phyloP scores from a whole-genome alignment of 2,888 invertebrate species.

The Ophion obscuratus region DNA sequence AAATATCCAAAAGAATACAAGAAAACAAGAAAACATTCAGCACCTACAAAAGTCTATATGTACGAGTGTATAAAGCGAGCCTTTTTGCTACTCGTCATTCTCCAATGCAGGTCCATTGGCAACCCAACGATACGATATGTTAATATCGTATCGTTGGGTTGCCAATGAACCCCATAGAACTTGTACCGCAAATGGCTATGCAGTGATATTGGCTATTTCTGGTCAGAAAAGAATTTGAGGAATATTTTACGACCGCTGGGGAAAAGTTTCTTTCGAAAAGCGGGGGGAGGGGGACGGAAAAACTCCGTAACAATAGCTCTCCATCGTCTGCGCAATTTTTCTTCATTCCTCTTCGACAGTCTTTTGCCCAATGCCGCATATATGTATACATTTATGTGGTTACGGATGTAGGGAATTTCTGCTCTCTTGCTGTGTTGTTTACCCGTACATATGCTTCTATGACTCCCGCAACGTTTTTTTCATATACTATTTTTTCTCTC shows the following conservation, averaged over 20 bases:
- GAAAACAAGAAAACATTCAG: no score
- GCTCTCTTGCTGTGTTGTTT: constrained; percentile 44
- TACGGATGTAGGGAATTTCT: constrained; percentile 30
- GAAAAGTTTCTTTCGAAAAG: constrained; percentile 15
- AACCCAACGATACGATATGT: no score
- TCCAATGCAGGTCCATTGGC: no score
- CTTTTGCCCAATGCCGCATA: neutral
- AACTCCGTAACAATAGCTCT: neutral
- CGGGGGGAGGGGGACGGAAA: neutral
- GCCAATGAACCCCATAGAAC: no score
- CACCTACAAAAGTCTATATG: no score
- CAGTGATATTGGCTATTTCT: no score
- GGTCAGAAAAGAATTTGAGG: neutral
- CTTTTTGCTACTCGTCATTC: no score
- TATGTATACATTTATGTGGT: constrained; percentile 1
- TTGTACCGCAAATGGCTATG: no score
- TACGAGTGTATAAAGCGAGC: no score
- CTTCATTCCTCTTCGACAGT: constrained; percentile 45
- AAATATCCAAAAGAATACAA: no score
- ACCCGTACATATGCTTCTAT: neutral
- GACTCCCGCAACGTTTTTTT: constrained; percentile 28
- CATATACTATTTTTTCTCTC: constrained; percentile 44
- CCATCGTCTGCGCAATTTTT: constrained; percentile 56
- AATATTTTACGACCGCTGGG: constrained; percentile 53
- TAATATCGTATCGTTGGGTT: no score